A percentile compares a stretch with the other conserved stretches of the same genome.
These are phyloP conservation scores for Drosophila histrio DNA, from an alignment of 2,888 invertebrate genomes.

Conservation along the genomic window DNA sequence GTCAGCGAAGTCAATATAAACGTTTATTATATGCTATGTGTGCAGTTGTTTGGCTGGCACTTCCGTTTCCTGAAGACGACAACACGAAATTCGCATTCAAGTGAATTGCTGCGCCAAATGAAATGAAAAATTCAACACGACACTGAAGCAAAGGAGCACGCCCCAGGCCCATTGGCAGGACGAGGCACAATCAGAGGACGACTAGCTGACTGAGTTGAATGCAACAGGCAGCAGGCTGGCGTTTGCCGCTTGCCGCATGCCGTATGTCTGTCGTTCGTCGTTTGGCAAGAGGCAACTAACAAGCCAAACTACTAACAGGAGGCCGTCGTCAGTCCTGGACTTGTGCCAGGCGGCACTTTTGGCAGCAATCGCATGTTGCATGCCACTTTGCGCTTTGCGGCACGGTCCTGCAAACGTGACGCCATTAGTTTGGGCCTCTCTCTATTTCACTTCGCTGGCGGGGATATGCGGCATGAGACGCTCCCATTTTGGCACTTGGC, in stretches of 20 bases:
- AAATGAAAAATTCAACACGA: slow-evolving; percentile 82
- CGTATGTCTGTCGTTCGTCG: background rate
- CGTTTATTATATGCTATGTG: slow-evolving; percentile 73
- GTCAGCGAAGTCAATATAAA: slow-evolving; percentile 64
- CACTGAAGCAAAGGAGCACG: slow-evolving; percentile 52
- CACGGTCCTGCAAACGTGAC: slow-evolving; percentile 78
- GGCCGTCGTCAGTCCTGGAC: slow-evolving; percentile 65
- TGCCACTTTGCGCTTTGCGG: slow-evolving; percentile 79
- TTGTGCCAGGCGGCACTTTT: slow-evolving; percentile 80
- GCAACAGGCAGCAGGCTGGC: slow-evolving; percentile 69
- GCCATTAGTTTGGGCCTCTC: slow-evolving; percentile 77
- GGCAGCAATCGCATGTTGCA: slow-evolving; percentile 83
- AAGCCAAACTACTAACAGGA: slow-evolving; percentile 74
- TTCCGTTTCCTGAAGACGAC: slow-evolving; percentile 74
- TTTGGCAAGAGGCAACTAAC: slow-evolving; percentile 59
- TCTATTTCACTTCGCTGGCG: slow-evolving; percentile 12
- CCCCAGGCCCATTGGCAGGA: slow-evolving; percentile 10
- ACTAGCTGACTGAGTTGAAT: slow-evolving; percentile 38
- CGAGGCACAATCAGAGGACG: slow-evolving; percentile 1
- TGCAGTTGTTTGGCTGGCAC: slow-evolving; percentile 76
- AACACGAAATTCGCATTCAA: slow-evolving; percentile 80
- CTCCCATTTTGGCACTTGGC: slow-evolving; percentile 58
- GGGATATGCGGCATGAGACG: slow-evolving; percentile 20
- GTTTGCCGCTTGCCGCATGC: slow-evolving; percentile 10
- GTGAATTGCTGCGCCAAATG: slow-evolving; percentile 82